Percentiles rank a stretch among this genome's conserved stretches.
Conservation (phyloP, 2,797 vertebrate genomes). For the Pyrocephalus nanus region DNA sequence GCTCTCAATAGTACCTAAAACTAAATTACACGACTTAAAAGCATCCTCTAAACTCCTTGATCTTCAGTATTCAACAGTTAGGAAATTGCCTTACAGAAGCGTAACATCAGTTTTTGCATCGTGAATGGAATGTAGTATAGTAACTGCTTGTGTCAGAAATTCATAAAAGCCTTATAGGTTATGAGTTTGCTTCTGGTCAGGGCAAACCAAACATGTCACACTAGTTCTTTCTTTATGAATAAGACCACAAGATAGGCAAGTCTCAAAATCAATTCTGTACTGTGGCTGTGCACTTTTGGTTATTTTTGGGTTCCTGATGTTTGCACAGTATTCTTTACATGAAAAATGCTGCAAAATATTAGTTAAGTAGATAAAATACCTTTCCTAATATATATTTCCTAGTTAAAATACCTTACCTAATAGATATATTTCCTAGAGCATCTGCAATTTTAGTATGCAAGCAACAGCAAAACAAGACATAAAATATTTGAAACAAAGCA, state of each 20-base stretch:
- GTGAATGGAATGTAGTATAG: not conserved
- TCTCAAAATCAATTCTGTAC: not conserved
- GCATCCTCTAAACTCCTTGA: not conserved
- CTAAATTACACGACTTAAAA: not conserved
- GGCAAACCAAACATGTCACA: not conserved
- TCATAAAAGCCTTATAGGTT: not conserved
- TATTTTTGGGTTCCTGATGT: not conserved
- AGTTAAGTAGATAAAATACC: not conserved
- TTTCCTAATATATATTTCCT: not conserved
- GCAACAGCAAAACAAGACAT: not conserved
- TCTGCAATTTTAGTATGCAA: not conserved
- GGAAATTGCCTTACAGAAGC: not conserved
- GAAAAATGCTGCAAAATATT: not conserved
- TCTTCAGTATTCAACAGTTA: not conserved
- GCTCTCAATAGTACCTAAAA: not conserved
- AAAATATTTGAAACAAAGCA: not conserved
- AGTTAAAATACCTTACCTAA: not conserved
- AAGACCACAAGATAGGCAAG: not conserved
- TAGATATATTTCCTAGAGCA: not conserved
- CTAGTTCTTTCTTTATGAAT: not conserved
- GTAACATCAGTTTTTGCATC: not conserved
- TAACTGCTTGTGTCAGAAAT: not conserved
- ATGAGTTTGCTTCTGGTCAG: not conserved
- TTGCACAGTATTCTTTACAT: not conserved
- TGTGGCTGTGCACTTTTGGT: not conserved